A percentile compares a stretch with the other conserved stretches of the same genome.
phyloP scores from a whole-genome alignment of 2,797 vertebrate species.

The Micrastur ruficollis region DNA sequence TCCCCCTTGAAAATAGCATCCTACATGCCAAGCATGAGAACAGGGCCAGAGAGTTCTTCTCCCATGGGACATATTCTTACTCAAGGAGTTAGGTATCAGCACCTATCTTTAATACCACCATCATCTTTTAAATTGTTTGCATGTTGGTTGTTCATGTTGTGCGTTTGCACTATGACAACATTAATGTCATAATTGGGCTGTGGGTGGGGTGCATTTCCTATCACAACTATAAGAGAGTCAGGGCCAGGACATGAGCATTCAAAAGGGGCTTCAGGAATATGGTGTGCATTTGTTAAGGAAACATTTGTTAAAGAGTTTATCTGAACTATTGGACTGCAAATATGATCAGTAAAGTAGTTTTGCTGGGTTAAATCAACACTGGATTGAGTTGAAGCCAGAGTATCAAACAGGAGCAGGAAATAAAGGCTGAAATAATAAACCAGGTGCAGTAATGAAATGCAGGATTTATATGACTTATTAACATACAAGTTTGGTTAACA shows the following conservation, averaged over 20 bases:
- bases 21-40: neutral
- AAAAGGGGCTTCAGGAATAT: neutral
- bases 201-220: neutral
- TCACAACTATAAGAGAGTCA: neutral
- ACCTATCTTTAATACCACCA: neutral
- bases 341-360: neutral
- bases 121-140: neutral
- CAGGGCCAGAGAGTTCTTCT: neutral
- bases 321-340: neutral
- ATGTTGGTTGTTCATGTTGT: neutral
- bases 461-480: neutral
- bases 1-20: neutral
- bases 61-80: neutral
- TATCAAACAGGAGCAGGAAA: neutral
- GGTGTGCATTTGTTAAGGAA: neutral
- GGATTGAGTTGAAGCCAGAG: neutral
- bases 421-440: neutral
- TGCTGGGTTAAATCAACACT: neutral
- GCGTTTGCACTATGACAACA: neutral
- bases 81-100: neutral
- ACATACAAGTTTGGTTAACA: neutral
- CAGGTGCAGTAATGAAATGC: neutral
- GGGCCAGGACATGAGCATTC: neutral
- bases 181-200: fast-evolving
- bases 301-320: neutral